These are phyloP conservation scores for Gisinianus flammeolus DNA, from an alignment of 2,888 invertebrate species.

Conservation along the genomic window DNA sequence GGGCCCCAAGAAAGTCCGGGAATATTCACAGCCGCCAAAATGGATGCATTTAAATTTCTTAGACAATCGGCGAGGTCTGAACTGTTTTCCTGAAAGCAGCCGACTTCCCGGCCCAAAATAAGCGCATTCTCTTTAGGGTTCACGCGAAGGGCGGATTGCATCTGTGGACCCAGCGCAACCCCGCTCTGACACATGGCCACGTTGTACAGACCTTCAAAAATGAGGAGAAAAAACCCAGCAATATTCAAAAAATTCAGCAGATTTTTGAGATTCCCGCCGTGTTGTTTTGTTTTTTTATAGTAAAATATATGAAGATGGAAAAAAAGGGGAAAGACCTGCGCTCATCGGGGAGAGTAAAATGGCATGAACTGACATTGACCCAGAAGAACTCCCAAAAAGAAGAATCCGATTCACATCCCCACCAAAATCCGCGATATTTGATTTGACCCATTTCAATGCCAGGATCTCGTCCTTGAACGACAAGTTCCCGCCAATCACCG, in stretches of 20 bases:
- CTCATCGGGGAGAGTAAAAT: constrained; percentile 40
- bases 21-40: not conserved
- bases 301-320: too few relatives aligned
- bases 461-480: constrained; percentile 16
- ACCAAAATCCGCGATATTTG: constrained; percentile 26
- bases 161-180: not conserved
- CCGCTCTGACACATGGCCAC: not conserved
- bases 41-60: not conserved
- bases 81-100: not conserved
- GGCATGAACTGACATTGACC: constrained; percentile 28
- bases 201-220: not conserved
- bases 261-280: not conserved
- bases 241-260: not conserved
- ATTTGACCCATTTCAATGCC: constrained; percentile 34
- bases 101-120: not conserved
- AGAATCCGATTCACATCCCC: constrained; percentile 15
- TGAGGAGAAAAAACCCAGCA: too few relatives aligned
- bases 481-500: not conserved
- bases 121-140: not conserved
- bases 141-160: not conserved
- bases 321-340: constrained; percentile 16
- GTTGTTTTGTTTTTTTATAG: too few relatives aligned
- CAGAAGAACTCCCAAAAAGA: constrained; percentile 35
- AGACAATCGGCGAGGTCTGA: not conserved
- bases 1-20: not conserved